Base-by-base conservation (phyloP, 2,113 vertebrate genomes). In the Ursus arctos region DNA sequence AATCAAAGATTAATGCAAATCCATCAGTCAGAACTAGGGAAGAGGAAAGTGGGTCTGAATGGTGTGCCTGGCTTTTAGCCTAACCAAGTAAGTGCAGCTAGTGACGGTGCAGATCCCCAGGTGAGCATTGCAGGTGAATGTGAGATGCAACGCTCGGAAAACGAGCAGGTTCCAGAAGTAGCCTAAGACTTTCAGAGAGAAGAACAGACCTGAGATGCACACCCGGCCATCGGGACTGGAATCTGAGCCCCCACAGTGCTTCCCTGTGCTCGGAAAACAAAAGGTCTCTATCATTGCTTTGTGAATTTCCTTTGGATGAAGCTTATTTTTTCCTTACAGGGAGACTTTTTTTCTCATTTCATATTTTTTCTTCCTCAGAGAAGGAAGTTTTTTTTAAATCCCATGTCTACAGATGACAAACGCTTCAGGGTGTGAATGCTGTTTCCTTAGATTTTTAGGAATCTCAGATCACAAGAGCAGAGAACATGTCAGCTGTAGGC, bases 401-500 rank as follows among this genome's bases (percentile, higher is more conserved):
- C 49, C 65, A 19, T 67, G 81, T 85, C 19, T 36, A 82, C 40
- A 53, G 82, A 85, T 76, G 55, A 71, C 63, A 80, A 43, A 3
- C 8, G 28, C 83, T 92, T 71, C 33, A 89, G 85, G 40, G 71
- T 79, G 21, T 71, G 65, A 94, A 91, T 91, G 87, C 40, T 76
- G 19, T 86, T 97, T 65, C 63, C 74, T 89, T 61, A 59, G 43
- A 36, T 33, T 71, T 95, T 55, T 77, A 79, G 81, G 47, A 82
- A 22, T 83, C 69, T 53, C 55, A 53, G 21, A 49, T 51, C 55
- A 72, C 53, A 93, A 89, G 5, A 91, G 22, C 31, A 71, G 31
- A 91, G 76, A 85, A 18, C 43, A 55, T 82, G 26, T 40, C 33
- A 67, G 40, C 67, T 65, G n/a, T 2, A 24, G 3, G 22, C 43